Percentiles rank a stretch among this genome's conserved stretches.
Evolutionary conservation across 2,797 vertebrate species (phyloP).

Genomic region (Lagodon rhomboides): DNA sequence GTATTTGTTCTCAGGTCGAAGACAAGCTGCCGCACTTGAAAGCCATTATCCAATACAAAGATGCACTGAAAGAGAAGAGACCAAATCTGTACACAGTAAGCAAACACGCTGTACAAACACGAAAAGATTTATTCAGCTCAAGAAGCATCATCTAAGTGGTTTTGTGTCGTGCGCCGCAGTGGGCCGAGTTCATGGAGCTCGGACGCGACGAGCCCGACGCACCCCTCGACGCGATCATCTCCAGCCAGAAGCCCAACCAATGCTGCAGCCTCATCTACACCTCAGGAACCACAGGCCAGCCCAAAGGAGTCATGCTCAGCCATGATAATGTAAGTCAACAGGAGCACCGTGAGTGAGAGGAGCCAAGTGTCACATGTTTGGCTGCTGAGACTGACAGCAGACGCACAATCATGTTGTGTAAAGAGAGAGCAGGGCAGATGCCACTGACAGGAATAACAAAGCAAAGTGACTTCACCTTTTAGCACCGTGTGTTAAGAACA

Average conservation of each 20-base stretch:
- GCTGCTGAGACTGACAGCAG: neutral
- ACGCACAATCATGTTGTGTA: too few species aligned
- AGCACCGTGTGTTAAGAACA: neutral
- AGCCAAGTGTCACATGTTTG: neutral
- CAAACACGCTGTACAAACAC: neutral
- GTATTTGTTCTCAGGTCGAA: constrained; percentile 83
- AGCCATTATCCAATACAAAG: constrained; percentile 92
- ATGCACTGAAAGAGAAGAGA: constrained; percentile 86
- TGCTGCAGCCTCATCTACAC: constrained; percentile 96
- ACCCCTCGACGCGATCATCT: constrained; percentile 83
- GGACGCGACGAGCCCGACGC: constrained; percentile 81
- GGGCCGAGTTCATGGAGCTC: constrained; percentile 92
- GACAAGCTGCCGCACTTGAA: constrained; percentile 90
- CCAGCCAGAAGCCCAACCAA: constrained; percentile 91
- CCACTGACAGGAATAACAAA: neutral
- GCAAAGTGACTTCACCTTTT: neutral
- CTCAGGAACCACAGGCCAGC: constrained; percentile 92
- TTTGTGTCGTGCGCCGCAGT: constrained; percentile 78
- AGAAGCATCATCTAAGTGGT: neutral
- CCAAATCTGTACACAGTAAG: constrained; percentile 93
- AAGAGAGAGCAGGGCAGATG: neutral
- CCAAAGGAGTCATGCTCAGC: constrained; percentile 97
- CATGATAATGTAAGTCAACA: constrained; percentile 92
- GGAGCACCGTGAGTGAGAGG: neutral
- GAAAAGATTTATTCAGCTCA: neutral